phyloP scores from a whole-genome alignment of 1,140 invertebrate species.

The Diprion similis region DNA sequence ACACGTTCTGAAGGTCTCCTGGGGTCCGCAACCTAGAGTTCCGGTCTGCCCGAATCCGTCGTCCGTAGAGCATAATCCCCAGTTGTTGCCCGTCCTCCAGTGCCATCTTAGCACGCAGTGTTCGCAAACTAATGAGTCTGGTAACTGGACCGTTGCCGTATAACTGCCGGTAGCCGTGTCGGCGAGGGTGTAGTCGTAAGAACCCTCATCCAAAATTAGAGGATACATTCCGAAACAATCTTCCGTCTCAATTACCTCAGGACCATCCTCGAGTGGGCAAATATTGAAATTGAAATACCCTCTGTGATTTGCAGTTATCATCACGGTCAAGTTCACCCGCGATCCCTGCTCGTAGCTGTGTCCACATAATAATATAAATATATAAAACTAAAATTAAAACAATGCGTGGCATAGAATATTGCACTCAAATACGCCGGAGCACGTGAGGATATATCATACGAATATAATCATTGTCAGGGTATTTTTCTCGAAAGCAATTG shows the following conservation, averaged over 20 bases:
- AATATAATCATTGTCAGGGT: no score
- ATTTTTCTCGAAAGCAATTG: no score
- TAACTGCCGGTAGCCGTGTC: slow-evolving; percentile 27
- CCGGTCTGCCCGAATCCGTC: slow-evolving; percentile 32
- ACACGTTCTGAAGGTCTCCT: slow-evolving; percentile 74
- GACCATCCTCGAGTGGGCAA: slow-evolving; percentile 58
- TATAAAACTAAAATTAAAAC: background rate
- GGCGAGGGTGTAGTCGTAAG: slow-evolving; percentile 30
- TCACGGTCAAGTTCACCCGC: slow-evolving; percentile 70
- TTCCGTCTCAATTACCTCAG: slow-evolving; percentile 63
- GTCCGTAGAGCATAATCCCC: slow-evolving; percentile 61
- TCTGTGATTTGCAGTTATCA: slow-evolving; percentile 75
- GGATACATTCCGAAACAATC: slow-evolving; percentile 69
- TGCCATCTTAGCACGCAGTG: slow-evolving; percentile 76
- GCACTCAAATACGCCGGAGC: no score
- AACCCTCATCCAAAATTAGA: slow-evolving; percentile 61
- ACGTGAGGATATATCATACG: no score
- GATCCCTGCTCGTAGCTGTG: slow-evolving; percentile 66
- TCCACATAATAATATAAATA: background rate
- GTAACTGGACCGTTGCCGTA: slow-evolving; percentile 53
- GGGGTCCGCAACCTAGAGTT: slow-evolving; percentile 67
- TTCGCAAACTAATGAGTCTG: slow-evolving; percentile 63
- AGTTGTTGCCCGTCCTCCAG: slow-evolving; percentile 68
- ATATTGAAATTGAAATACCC: slow-evolving; percentile 68
- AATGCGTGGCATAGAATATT: no score